These are phyloP conservation scores for Dreissena rostriformis DNA, from an alignment of 1,140 invertebrate species.

Conservation along the genomic window DNA sequence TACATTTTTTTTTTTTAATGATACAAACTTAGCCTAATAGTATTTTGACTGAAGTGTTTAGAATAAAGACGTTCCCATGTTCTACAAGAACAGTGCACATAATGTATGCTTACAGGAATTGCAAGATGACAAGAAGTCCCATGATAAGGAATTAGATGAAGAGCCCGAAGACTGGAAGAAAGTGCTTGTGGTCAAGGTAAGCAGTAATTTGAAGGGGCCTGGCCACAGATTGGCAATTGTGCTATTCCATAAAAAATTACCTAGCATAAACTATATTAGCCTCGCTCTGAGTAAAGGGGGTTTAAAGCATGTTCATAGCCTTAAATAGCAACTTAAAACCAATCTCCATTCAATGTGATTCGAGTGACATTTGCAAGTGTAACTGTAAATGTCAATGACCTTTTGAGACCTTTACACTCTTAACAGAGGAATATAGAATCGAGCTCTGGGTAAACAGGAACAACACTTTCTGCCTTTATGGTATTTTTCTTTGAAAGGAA, in stretches of 20 bases:
- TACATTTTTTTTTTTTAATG: neutral
- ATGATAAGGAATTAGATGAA: constrained; percentile 22
- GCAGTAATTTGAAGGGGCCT: neutral
- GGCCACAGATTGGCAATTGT: neutral
- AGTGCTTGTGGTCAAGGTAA: constrained; percentile 29
- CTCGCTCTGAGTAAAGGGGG: too few relatives aligned
- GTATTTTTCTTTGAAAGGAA: too few relatives aligned
- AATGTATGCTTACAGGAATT: constrained; percentile 19
- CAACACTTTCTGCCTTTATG: too few relatives aligned
- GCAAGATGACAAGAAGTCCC: constrained; percentile 13
- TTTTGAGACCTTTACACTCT: too few relatives aligned
- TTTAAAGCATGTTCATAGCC: too few relatives aligned
- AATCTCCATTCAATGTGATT: too few relatives aligned
- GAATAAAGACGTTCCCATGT: neutral
- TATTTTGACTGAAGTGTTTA: neutral
- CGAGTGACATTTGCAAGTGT: too few relatives aligned
- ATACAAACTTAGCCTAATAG: neutral
- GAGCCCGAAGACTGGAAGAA: constrained; percentile 34
- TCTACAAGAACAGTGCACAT: neutral
- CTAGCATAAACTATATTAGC: too few relatives aligned
- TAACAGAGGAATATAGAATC: too few relatives aligned
- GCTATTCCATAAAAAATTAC: neutral
- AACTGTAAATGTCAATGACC: too few relatives aligned
- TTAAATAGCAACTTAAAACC: too few relatives aligned
- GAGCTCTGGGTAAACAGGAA: too few relatives aligned